A percentile compares a stretch with the other conserved stretches of the same genome.
These are phyloP conservation scores for Indicator indicator DNA, from an alignment of 2,113 vertebrate species.

Conservation along the genomic window DNA sequence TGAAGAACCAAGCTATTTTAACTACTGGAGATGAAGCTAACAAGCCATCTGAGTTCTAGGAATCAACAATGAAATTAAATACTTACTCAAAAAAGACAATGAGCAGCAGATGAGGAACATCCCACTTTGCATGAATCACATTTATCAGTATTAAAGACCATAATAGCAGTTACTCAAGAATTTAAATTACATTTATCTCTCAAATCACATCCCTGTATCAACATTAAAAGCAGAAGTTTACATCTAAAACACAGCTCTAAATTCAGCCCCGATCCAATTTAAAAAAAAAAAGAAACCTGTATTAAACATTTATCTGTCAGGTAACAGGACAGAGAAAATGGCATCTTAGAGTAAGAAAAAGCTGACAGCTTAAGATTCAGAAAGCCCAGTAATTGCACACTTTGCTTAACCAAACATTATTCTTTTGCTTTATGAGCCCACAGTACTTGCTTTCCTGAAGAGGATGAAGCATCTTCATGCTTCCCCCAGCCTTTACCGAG, in stretches of 20 bases:
- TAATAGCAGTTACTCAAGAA: not conserved
- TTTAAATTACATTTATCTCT: not conserved
- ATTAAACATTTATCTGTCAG: not conserved
- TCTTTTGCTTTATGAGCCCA: constrained; percentile 24
- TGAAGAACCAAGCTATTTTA: not conserved
- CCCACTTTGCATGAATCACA: not conserved
- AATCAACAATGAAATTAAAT: not conserved
- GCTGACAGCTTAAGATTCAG: not conserved
- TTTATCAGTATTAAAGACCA: not conserved
- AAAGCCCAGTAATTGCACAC: not conserved
- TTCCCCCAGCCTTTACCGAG: constrained; percentile 69
- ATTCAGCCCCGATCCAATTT: not conserved
- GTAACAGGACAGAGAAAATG: not conserved
- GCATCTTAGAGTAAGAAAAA: not conserved
- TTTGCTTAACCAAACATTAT: not conserved
- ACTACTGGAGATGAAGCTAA: not conserved
- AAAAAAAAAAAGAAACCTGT: not conserved
- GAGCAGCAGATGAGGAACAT: not conserved
- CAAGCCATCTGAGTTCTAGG: not conserved
- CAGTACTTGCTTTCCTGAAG: constrained; percentile 30
- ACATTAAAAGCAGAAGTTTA: not conserved
- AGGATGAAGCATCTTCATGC: not conserved
- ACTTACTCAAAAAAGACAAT: not conserved
- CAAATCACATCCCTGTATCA: not conserved
- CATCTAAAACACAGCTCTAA: not conserved